phyloP scores from a whole-genome alignment of 2,797 vertebrate species.

The Poliocrania exsul region DNA sequence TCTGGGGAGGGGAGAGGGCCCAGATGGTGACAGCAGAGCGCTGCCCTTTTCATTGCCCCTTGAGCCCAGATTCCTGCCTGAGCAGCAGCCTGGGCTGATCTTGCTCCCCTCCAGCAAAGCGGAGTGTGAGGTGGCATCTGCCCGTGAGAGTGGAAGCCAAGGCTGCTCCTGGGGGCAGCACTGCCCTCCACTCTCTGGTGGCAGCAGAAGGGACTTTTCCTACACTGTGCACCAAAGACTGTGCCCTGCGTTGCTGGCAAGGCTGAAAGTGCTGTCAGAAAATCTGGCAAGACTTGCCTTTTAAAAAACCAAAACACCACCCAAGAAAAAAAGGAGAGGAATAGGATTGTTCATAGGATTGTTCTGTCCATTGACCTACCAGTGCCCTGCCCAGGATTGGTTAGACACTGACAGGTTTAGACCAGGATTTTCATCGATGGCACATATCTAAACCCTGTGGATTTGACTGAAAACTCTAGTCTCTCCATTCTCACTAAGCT shows the following conservation, averaged over 20 bases:
- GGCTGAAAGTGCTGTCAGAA: neutral
- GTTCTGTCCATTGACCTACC: neutral
- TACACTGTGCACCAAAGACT: neutral
- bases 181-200: neutral
- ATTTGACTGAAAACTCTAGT: neutral
- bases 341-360: neutral
- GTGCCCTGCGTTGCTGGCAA: neutral
- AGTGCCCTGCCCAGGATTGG: too few species aligned
- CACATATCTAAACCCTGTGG: neutral
- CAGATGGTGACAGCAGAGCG: neutral
- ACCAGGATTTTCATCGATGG: neutral
- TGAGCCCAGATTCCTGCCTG: neutral
- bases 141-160: neutral
- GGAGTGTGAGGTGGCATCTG: rapidly evolving
- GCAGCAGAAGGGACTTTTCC: neutral
- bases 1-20: too few species aligned
- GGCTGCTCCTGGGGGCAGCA: neutral
- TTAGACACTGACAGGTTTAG: neutral
- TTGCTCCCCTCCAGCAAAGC: neutral
- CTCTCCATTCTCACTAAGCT: neutral
- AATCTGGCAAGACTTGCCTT: neutral
- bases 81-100: neutral
- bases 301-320: neutral
- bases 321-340: neutral
- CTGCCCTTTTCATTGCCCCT: neutral